These are phyloP conservation scores for Pasiphila rectangulata DNA, from an alignment of 2,888 invertebrate species.

Conservation along the genomic window DNA sequence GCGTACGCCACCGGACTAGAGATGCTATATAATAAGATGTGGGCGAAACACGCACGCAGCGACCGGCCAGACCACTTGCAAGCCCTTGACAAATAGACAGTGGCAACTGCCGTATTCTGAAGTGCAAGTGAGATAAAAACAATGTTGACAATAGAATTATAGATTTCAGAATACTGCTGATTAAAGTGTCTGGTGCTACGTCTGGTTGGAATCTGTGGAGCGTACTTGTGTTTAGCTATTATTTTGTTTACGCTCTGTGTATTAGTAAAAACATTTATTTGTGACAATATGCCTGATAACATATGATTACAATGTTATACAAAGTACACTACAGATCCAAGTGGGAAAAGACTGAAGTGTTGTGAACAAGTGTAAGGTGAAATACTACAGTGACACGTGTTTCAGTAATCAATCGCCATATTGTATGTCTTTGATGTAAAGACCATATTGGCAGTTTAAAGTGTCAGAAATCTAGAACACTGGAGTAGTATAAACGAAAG, in stretches of 20 bases:
- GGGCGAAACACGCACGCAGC: conserved; percentile 89
- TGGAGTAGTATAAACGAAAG: conserved; percentile 3
- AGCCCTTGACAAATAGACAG: conserved; percentile 61
- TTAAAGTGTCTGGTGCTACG: too few species aligned
- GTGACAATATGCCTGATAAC: too few species aligned
- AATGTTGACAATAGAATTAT: too few species aligned
- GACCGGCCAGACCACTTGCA: conserved; percentile 91
- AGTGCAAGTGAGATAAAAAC: background rate
- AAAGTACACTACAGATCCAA: conserved; percentile 2
- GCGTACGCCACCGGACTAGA: conserved; percentile 96
- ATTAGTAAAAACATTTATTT: too few species aligned
- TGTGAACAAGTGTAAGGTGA: background rate
- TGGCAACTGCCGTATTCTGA: background rate
- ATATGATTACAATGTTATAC: too few species aligned
- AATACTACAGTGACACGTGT: conserved; percentile 1
- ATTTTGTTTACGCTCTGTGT: too few species aligned
- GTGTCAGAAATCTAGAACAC: background rate
- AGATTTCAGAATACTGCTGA: too few species aligned
- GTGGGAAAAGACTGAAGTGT: background rate
- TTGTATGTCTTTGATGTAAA: background rate
- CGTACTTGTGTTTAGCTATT: too few species aligned
- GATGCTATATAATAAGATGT: conserved; percentile 93
- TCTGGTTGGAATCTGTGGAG: too few species aligned
- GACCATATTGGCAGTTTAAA: background rate
- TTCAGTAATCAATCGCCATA: background rate